Evolutionary conservation across 2,113 vertebrate species (phyloP).

Genomic region (Trinectes maculatus): DNA sequence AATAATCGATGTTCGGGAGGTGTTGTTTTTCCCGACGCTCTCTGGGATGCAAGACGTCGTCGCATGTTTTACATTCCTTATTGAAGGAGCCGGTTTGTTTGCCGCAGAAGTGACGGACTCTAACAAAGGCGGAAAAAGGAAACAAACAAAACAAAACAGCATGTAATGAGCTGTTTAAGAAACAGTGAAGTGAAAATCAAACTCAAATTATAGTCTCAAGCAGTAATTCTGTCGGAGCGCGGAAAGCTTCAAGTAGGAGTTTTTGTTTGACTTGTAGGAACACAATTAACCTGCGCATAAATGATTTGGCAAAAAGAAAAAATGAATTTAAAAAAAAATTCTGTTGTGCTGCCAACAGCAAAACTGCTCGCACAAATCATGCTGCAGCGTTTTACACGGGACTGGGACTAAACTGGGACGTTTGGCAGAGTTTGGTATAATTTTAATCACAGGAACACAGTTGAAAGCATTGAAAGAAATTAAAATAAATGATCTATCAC

Average conservation of each 20-base stretch:
- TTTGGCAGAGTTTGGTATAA: neutral
- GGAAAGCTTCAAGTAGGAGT: neutral
- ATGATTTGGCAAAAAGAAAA: too few relatives aligned
- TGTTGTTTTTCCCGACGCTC: neutral
- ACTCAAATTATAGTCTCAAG: neutral
- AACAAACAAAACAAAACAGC: too few relatives aligned
- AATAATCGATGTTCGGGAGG: neutral
- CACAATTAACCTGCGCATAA: neutral
- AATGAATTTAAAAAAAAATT: too few relatives aligned
- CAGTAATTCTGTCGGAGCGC: neutral
- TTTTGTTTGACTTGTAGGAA: neutral
- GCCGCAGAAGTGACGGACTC: neutral
- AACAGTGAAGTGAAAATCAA: neutral
- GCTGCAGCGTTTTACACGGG: neutral
- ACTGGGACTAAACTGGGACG: too few relatives aligned
- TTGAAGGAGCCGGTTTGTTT: neutral
- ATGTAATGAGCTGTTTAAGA: neutral
- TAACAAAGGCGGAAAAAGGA: neutral
- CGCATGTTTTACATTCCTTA: neutral
- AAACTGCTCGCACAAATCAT: neutral
- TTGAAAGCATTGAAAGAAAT: too few relatives aligned
- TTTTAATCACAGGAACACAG: too few relatives aligned
- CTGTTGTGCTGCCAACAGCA: neutral
- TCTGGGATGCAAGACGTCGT: slow-evolving; percentile 1
- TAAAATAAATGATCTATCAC: too few relatives aligned